Evolutionary conservation across 2,888 invertebrate genomes (phyloP).

Genomic region (Meganola albula): DNA sequence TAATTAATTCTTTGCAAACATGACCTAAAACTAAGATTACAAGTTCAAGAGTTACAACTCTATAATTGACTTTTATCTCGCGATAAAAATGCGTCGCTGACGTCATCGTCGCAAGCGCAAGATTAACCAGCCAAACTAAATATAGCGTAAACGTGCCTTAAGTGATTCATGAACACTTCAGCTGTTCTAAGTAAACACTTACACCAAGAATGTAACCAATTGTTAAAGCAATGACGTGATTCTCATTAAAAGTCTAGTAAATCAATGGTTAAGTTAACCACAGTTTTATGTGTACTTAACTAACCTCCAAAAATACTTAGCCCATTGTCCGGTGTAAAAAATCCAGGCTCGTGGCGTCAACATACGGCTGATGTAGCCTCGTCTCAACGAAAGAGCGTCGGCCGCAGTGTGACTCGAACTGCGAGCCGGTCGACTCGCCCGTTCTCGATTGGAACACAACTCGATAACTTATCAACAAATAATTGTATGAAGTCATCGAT

Average conservation of each 20-base stretch:
- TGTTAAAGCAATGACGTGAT: conserved; percentile 1
- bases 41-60: conserved; percentile 24
- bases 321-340: conserved; percentile 63
- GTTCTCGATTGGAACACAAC: conserved; percentile 26
- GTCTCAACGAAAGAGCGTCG: conserved; percentile 21
- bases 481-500: conserved; percentile 74
- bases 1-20: conserved; percentile 13
- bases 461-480: conserved; percentile 71
- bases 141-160: conserved; percentile 59
- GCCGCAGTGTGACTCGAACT: conserved; percentile 51
- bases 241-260: too few species aligned
- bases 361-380: conserved; percentile 26
- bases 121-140: conserved; percentile 49
- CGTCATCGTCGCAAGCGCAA: conserved; percentile 58
- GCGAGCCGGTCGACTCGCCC: conserved; percentile 46
- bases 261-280: too few species aligned
- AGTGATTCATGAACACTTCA: conserved; percentile 55
- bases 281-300: conserved; percentile 37
- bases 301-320: conserved; percentile 65
- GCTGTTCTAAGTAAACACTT: conserved; percentile 43
- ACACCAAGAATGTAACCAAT: conserved; percentile 25
- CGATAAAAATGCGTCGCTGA: conserved; percentile 46
- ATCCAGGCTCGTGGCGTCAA: conserved; percentile 49
- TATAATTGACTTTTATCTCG: conserved; percentile 47
- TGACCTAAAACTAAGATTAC: conserved; percentile 13